Evolutionary conservation across 2,113 vertebrate genomes (phyloP).

Genomic region (Indicator indicator): DNA sequence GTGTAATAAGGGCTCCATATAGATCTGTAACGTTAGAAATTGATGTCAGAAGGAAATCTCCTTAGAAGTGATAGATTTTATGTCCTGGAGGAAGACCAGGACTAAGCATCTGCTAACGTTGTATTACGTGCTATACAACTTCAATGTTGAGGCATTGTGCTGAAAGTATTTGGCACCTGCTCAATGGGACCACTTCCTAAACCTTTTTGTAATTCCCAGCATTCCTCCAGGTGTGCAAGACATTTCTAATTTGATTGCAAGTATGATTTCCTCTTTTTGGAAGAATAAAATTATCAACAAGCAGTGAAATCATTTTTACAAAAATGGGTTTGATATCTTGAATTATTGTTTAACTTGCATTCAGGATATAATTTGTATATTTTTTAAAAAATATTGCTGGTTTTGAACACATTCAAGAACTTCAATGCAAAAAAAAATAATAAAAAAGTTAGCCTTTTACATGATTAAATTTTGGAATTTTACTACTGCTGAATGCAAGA

Average conservation of each 20-base stretch:
- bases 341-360: not conserved
- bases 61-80: not conserved
- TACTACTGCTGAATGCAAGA: not conserved
- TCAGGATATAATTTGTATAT: not conserved
- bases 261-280: not conserved
- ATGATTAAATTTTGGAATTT: not conserved
- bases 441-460: not conserved
- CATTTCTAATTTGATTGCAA: not conserved
- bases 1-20: not conserved
- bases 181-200: slow-evolving; percentile 43
- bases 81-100: slow-evolving; percentile 15
- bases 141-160: not conserved
- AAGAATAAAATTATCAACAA: not conserved
- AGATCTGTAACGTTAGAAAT: not conserved
- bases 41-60: not conserved
- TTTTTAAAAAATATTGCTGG: not conserved
- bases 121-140: not conserved
- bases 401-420: not conserved
- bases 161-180: not conserved
- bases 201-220: slow-evolving; percentile 23
- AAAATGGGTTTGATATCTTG: not conserved
- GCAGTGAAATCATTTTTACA: not conserved
- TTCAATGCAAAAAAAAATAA: not conserved
- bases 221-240: not conserved
- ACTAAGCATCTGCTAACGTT: slow-evolving; percentile 7